Conservation (phyloP, 92 coral and sea anemone species). For the Pocillopora meandrina region DNA sequence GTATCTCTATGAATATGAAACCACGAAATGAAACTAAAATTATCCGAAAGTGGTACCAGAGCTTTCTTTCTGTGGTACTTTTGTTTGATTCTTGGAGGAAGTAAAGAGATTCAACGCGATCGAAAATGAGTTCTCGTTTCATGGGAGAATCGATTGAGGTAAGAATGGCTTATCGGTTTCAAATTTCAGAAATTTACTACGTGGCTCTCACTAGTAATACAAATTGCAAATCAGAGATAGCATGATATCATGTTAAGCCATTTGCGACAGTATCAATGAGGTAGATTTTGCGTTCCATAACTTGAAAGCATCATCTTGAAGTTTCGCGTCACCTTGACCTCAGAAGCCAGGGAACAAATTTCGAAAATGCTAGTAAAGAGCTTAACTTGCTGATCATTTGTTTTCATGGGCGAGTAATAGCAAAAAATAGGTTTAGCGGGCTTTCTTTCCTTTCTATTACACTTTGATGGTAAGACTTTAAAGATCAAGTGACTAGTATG, state of each 20-base stretch:
- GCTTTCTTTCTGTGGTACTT: neutral
- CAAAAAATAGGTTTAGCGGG: no score
- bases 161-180: slow-evolving; percentile 43
- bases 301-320: no score
- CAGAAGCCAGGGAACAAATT: no score
- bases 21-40: neutral
- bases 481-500: neutral
- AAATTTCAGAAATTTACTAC: neutral
- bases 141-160: slow-evolving; percentile 98
- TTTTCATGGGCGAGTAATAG: no score
- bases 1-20: slow-evolving; percentile 8
- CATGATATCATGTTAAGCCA: no score
- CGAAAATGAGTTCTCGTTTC: slow-evolving; percentile 75
- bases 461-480: neutral
- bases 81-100: neutral
- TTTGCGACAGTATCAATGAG: no score
- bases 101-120: slow-evolving; percentile 5
- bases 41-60: slow-evolving; percentile 10
- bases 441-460: no score
- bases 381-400: no score
- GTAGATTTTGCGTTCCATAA: no score
- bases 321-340: no score
- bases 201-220: neutral
- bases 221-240: no score
- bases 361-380: no score